phyloP scores from a whole-genome alignment of 2,888 invertebrate genomes.

The Panzeria rudis region DNA sequence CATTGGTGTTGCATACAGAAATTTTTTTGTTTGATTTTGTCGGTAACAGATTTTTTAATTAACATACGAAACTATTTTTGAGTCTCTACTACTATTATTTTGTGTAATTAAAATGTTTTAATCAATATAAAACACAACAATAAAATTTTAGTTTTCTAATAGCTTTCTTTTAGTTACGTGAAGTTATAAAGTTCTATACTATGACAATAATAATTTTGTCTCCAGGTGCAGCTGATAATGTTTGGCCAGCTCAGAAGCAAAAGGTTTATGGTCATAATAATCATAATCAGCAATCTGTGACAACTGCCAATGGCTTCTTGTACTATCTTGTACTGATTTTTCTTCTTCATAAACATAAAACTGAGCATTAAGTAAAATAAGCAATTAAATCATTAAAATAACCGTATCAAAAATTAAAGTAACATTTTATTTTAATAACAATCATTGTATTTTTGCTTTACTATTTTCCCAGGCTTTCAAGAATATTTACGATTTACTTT shows the following conservation, averaged over 20 bases:
- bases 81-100: too few species aligned
- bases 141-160: background rate
- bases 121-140: constrained; percentile 1
- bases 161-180: background rate
- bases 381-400: constrained; percentile 56
- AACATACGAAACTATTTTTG: too few species aligned
- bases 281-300: constrained; percentile 33
- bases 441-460: background rate
- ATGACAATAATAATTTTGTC: background rate
- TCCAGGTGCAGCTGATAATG: background rate
- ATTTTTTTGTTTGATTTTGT: too few species aligned
- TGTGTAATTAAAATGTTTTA: background rate
- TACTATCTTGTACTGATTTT: background rate
- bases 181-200: background rate
- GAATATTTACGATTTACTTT: background rate
- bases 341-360: background rate
- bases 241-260: background rate
- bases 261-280: background rate
- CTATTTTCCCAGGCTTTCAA: constrained; percentile 3
- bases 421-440: constrained; percentile 16
- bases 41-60: too few species aligned
- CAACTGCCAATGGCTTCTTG: constrained; percentile 7
- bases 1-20: too few species aligned
- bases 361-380: constrained; percentile 25
- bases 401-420: constrained; percentile 42